A percentile compares a stretch with the other conserved stretches of the same genome.
These are phyloP conservation scores for Catharus fuscescens DNA, from an alignment of 2,113 vertebrate species.

Conservation along the genomic window DNA sequence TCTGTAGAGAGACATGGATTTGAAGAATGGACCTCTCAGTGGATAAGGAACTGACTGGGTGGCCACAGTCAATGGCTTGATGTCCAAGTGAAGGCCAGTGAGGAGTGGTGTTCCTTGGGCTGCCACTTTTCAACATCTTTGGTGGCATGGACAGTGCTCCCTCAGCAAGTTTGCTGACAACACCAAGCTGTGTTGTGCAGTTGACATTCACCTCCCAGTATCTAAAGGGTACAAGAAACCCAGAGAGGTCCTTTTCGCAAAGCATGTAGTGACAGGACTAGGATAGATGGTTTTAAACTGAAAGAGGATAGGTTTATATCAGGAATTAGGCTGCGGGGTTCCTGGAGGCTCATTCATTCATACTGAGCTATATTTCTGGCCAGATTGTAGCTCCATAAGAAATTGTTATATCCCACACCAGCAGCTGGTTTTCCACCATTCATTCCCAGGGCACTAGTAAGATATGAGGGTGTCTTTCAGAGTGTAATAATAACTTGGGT, in stretches of 20 bases:
- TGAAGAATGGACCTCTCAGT: neutral
- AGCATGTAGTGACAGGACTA: neutral
- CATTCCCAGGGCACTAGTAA: neutral
- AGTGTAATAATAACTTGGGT: neutral
- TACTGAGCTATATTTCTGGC: neutral
- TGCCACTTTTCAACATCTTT: rapidly evolving
- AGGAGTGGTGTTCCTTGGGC: neutral
- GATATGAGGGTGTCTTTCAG: neutral
- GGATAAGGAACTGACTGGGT: neutral
- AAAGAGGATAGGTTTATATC: neutral
- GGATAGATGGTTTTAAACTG: neutral
- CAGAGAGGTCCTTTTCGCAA: neutral
- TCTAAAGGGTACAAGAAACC: too few species aligned
- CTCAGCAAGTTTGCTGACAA: neutral
- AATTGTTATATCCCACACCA: neutral
- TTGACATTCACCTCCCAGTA: rapidly evolving
- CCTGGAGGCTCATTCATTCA: neutral
- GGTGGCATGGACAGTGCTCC: neutral
- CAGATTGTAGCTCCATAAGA: neutral
- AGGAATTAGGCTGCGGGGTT: rapidly evolving
- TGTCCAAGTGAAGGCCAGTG: neutral
- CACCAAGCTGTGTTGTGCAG: neutral
- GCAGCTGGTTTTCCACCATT: neutral
- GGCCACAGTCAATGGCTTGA: neutral
- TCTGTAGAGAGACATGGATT: neutral